Evolutionary conservation across 2,113 vertebrate genomes (phyloP).

Genomic region (Cyprinodon brontotheroides): DNA sequence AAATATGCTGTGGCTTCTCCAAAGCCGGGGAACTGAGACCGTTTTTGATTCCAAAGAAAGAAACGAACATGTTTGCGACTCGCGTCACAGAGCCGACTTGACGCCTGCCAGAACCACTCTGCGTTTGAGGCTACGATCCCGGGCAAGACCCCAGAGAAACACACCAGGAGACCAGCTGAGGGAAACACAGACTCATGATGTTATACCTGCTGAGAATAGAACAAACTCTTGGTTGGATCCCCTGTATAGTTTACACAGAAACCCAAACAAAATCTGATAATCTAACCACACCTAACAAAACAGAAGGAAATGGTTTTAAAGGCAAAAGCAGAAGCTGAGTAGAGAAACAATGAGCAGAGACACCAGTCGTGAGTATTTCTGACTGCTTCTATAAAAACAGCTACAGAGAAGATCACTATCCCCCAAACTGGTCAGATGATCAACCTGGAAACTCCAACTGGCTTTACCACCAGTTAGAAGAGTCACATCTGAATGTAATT

Average conservation of each 20-base stretch:
- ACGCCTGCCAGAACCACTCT: conserved; percentile 49
- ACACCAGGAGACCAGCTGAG: background rate
- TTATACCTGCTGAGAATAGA: background rate
- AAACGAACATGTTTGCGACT: conserved; percentile 51
- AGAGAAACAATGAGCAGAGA: background rate
- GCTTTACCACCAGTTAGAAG: background rate
- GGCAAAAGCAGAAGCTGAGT: background rate
- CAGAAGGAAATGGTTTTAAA: background rate
- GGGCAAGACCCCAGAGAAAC: background rate
- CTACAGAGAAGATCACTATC: background rate
- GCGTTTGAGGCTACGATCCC: conserved; percentile 28
- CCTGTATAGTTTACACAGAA: conserved; percentile 1
- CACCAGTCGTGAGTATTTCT: background rate
- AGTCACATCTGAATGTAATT: conserved; percentile 29
- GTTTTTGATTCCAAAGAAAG: conserved; percentile 68
- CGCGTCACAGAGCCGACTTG: conserved; percentile 40
- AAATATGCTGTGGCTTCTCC: conserved; percentile 67
- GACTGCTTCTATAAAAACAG: background rate
- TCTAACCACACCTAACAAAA: background rate
- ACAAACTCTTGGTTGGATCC: conserved; percentile 2
- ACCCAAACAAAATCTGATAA: background rate
- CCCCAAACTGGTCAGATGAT: background rate
- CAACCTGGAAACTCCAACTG: background rate
- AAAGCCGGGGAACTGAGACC: conserved; percentile 61
- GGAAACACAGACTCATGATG: background rate